Percentiles rank a stretch among this genome's conserved stretches.
Evolutionary conservation across 2,113 vertebrate genomes (phyloP).

Genomic region (Microtus montanus): DNA sequence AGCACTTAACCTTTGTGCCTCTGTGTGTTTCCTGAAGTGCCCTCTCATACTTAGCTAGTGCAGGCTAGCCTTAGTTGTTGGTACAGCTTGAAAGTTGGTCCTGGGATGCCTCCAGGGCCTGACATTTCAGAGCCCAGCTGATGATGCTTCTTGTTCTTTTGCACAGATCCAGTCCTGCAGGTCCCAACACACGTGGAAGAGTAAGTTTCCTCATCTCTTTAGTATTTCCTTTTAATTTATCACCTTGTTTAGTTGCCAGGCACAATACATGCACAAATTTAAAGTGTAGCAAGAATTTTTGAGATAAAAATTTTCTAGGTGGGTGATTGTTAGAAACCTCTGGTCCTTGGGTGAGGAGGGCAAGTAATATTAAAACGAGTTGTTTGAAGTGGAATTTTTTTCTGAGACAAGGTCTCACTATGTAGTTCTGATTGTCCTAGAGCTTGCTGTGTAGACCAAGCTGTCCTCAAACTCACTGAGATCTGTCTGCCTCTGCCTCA

Average conservation of each 20-base stretch:
- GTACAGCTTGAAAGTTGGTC: background rate
- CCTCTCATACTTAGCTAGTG: background rate
- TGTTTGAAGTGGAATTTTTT: background rate
- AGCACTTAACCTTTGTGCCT: background rate
- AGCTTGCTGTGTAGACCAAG: background rate
- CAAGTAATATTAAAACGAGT: background rate
- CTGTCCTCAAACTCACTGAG: background rate
- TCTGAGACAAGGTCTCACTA: background rate
- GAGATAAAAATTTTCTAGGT: background rate
- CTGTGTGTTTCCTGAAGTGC: background rate
- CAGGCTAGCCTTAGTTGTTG: background rate
- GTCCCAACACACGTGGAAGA: slow-evolving; percentile 97
- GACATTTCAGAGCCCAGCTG: background rate
- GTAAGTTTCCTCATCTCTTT: slow-evolving; percentile 87
- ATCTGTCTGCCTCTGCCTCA: background rate
- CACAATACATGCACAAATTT: background rate
- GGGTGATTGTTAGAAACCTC: background rate
- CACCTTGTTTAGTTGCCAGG: background rate
- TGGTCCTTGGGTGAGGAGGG: background rate
- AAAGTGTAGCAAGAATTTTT: background rate
- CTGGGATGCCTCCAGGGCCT: background rate
- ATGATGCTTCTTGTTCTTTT: slow-evolving; percentile 71
- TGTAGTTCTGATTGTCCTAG: background rate
- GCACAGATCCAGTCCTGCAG: slow-evolving; percentile 98
- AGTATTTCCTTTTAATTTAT: slow-evolving; percentile 7